Conservation (phyloP, 2,888 invertebrate species). For the Amitus sp. region DNA sequence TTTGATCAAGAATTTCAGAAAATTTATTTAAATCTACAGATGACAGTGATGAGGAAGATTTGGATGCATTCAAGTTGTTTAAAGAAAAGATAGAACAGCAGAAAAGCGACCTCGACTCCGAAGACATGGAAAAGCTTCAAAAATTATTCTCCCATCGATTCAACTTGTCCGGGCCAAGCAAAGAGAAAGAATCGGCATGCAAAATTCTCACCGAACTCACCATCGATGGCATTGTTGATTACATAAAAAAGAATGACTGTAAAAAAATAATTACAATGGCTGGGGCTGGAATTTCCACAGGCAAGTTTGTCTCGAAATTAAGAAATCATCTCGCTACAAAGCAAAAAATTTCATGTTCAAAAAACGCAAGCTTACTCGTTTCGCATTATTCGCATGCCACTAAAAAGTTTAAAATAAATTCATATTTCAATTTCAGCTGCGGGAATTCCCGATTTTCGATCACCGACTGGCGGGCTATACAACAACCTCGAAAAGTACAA, state of each 20-base stretch:
- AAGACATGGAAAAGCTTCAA: conserved; percentile 73
- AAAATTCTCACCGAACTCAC: conserved; percentile 76
- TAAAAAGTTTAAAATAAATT: no score
- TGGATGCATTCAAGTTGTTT: conserved; percentile 3
- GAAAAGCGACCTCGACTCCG: conserved; percentile 14
- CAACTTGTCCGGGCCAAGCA: conserved; percentile 68
- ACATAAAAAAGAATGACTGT: conserved; percentile 80
- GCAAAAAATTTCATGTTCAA: no score
- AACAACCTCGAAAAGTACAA: conserved; percentile 91
- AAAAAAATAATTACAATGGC: conserved; percentile 92
- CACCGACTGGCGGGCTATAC: conserved; percentile 92
- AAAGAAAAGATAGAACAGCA: conserved; percentile 11
- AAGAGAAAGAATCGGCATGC: conserved; percentile 46
- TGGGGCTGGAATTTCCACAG: conserved; percentile 96
- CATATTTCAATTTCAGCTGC: conserved; percentile 72
- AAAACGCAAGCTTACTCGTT: no score
- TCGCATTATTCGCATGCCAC: no score
- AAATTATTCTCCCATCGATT: conserved; percentile 75
- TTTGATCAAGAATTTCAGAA: no score
- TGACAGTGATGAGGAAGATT: conserved; percentile 9
- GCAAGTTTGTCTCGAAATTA: no score
- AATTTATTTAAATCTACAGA: not conserved
- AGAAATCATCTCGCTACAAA: no score
- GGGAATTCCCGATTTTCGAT: conserved; percentile 96
- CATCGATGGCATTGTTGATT: conserved; percentile 81